Evolutionary conservation across 1,140 invertebrate species (phyloP).

Genomic region (Pantala flavescens): DNA sequence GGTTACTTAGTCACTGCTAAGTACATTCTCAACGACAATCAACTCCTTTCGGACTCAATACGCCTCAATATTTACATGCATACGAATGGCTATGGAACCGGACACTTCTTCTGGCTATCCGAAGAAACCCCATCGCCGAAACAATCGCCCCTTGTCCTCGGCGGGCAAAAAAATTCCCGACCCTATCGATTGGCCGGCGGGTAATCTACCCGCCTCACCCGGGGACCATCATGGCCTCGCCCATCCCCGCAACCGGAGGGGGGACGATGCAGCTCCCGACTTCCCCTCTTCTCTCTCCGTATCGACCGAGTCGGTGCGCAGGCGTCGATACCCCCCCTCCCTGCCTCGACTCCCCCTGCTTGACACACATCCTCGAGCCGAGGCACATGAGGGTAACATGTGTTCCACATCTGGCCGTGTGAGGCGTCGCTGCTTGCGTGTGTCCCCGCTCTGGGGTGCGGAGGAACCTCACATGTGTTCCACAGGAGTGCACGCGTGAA

Average conservation of each 20-base stretch:
- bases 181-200: no score
- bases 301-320: not conserved
- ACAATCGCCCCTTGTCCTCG: no score
- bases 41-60: no score
- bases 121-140: no score
- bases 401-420: slow-evolving; percentile 15
- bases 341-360: not conserved
- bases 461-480: slow-evolving; percentile 10
- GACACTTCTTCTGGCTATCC: no score
- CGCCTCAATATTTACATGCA: no score
- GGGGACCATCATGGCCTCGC: not conserved
- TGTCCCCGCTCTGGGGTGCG: not conserved
- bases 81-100: no score
- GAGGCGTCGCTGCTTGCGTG: not conserved
- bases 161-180: no score
- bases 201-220: no score
- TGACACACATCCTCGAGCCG: slow-evolving; percentile 15
- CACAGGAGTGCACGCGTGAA: slow-evolving; percentile 5
- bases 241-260: not conserved
- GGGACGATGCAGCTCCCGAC: not conserved
- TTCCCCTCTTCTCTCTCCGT: not conserved
- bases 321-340: not conserved
- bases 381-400: slow-evolving; percentile 16
- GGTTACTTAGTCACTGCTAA: no score
- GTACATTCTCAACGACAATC: no score